Base-by-base conservation (phyloP, 2,888 invertebrate genomes). In the Malthinus flaveolus region DNA sequence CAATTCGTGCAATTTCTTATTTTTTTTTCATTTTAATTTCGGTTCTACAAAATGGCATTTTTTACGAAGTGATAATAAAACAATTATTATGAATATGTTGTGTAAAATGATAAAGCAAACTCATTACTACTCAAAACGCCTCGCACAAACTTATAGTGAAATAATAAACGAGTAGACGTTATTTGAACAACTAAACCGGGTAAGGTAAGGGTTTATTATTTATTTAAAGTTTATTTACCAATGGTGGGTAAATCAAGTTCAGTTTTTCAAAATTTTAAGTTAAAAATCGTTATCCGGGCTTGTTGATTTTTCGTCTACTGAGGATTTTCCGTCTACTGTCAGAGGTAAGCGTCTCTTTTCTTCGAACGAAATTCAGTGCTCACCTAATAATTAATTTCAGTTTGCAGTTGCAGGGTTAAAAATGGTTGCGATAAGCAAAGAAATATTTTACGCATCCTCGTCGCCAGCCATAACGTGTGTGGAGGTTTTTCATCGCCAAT, bases 341-440 rank as follows among this genome's bases (percentile, higher is more conserved):
- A n/a, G n/a, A n/a, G n/a, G n/a, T n/a, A n/a, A n/a, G n/a, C n/a
- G n/a, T n/a, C n/a, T n/a, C n/a, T n/a, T n/a, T n/a, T n/a, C n/a
- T n/a, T n/a, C n/a, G n/a, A n/a, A n/a, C n/a, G n/a, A n/a, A n/a
- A n/a, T n/a, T 23, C 23, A 3, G 3, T 23, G 23, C 23, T 23
- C 23, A 23, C 23, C 23, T 23, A 23, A 23, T 23, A 23, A 23
- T 23, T 23, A 23, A 23, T 23, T 23, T 5, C 3, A 23, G 5
- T 23, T 23, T 23, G n/a, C 5, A 23, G 5, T 23, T 23, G 5
- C 23, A 23, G 23, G 5, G 23, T 23, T 23, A 23, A 23, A n/a
- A 23, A 51, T 51, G 52, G 9, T 36, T 23, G 31, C 23, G 10
- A 49, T 73, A 42, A 74, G 74, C 49, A 74, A 74, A 57, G 61